Conservation (phyloP, 2,888 invertebrate genomes). For the Acanthoscelides obtectus region DNA sequence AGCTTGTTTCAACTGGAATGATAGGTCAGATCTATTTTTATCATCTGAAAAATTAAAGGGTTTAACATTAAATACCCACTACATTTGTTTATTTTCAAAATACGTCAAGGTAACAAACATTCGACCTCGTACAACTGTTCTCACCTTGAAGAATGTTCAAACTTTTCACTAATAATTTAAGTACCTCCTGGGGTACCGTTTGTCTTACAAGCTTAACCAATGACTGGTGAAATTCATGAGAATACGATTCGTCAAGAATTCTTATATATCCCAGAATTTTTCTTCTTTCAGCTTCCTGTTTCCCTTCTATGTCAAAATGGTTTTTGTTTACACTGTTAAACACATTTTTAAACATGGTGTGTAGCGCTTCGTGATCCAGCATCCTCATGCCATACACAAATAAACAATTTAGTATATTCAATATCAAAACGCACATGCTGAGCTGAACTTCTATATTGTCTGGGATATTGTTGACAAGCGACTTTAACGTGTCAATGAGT, state of each 20-base stretch:
- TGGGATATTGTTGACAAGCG: slow-evolving; percentile 12
- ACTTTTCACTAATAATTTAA: slow-evolving; percentile 21
- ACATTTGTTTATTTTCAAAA: neutral
- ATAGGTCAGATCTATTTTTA: slow-evolving; percentile 12
- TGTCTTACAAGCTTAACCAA: slow-evolving; percentile 21
- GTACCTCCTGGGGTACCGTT: slow-evolving; percentile 23
- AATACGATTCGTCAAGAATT: slow-evolving; percentile 23
- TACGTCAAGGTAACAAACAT: neutral
- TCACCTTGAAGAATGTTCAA: slow-evolving; percentile 20
- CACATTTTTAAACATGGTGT: slow-evolving; percentile 10
- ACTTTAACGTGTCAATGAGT: slow-evolving; percentile 14
- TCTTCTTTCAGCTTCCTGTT: slow-evolving; percentile 9
- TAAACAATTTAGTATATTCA: slow-evolving; percentile 21
- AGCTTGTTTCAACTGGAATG: slow-evolving; percentile 22
- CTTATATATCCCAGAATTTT: slow-evolving; percentile 15
- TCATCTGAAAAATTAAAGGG: slow-evolving; percentile 12
- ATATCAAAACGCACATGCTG: slow-evolving; percentile 20
- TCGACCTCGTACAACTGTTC: slow-evolving; percentile 14
- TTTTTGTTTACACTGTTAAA: slow-evolving; percentile 6
- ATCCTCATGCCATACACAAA: slow-evolving; percentile 13
- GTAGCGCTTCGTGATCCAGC: neutral
- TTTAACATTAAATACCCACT: neutral
- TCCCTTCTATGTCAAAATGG: slow-evolving; percentile 2
- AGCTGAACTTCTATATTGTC: slow-evolving; percentile 17
- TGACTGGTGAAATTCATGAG: slow-evolving; percentile 15